Percentiles rank a stretch among this genome's conserved stretches.
Conservation (phyloP, 2,113 vertebrate genomes). For the Ptilorrhoa leucosticta region DNA sequence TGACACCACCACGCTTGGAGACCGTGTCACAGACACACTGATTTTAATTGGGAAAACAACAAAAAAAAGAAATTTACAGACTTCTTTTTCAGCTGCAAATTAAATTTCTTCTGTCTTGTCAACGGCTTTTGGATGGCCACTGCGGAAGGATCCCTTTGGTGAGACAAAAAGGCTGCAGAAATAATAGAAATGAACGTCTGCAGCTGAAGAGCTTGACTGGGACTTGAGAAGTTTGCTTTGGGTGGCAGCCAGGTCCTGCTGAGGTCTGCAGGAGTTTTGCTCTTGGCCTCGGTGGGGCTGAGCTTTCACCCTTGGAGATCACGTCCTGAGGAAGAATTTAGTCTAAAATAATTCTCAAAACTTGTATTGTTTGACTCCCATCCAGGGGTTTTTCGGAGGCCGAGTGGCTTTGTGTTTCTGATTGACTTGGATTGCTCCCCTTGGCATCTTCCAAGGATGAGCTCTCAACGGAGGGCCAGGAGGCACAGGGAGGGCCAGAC, state of each 20-base stretch:
- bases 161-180: conserved; percentile 9
- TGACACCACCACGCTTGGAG: neutral
- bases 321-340: conserved; percentile 3
- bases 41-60: neutral
- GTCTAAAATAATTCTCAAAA: conserved; percentile 5
- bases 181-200: neutral
- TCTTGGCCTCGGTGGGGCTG: neutral
- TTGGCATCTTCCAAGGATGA: neutral
- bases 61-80: neutral
- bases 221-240: conserved; percentile 32
- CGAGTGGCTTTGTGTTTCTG: neutral
- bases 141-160: neutral
- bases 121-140: neutral
- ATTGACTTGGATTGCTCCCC: neutral
- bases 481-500: neutral
- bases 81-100: neutral
- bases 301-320: neutral
- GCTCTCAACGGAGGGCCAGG: fast-evolving
- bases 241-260: conserved; percentile 18
- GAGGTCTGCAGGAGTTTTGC: conserved; percentile 37
- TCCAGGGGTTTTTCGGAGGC: neutral
- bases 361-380: neutral
- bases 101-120: neutral
- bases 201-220: neutral
- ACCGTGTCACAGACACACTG: neutral